Percentiles rank a stretch among this genome's conserved stretches.
Evolutionary conservation across 2,113 vertebrate species (phyloP).

Genomic region (Odontophorus gujanensis): DNA sequence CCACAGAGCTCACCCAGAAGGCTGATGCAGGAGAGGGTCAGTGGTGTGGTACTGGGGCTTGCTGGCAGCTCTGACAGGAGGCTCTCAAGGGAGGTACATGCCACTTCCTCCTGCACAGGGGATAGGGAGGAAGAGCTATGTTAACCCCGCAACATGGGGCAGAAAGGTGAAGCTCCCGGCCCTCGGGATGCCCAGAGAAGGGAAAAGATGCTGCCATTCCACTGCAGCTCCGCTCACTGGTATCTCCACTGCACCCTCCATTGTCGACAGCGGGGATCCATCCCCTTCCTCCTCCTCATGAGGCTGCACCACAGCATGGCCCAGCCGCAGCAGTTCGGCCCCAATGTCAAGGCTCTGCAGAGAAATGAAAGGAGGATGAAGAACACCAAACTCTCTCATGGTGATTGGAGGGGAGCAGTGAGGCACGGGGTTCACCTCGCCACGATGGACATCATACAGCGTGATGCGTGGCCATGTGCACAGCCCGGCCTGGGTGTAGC

Average conservation of each 20-base stretch:
- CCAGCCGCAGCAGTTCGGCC: conserved; percentile 83
- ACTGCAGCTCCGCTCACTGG: conserved; percentile 59
- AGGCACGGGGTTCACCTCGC: conserved; percentile 70
- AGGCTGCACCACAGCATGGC: conserved; percentile 76
- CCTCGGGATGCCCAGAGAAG: no score
- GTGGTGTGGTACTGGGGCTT: conserved; percentile 11
- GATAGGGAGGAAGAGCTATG: neutral
- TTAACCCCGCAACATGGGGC: neutral
- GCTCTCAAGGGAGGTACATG: conserved; percentile 73
- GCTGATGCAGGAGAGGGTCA: conserved; percentile 83
- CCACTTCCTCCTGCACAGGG: conserved; percentile 64
- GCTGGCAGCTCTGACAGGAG: neutral
- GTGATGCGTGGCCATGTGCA: conserved; percentile 83
- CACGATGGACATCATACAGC: conserved; percentile 76
- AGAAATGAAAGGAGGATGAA: neutral
- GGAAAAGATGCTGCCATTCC: no score
- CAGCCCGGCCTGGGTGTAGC: conserved; percentile 82
- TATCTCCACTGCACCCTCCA: neutral
- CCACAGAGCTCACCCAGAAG: conserved; percentile 75
- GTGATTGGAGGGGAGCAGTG: accelerated
- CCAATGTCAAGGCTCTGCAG: conserved; percentile 84
- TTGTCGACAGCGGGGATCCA: neutral
- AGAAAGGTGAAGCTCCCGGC: no score
- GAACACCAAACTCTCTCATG: no score
- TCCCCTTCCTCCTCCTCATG: neutral